Evolutionary conservation across 2,797 vertebrate genomes (phyloP).

Genomic region (Poliocrania exsul): DNA sequence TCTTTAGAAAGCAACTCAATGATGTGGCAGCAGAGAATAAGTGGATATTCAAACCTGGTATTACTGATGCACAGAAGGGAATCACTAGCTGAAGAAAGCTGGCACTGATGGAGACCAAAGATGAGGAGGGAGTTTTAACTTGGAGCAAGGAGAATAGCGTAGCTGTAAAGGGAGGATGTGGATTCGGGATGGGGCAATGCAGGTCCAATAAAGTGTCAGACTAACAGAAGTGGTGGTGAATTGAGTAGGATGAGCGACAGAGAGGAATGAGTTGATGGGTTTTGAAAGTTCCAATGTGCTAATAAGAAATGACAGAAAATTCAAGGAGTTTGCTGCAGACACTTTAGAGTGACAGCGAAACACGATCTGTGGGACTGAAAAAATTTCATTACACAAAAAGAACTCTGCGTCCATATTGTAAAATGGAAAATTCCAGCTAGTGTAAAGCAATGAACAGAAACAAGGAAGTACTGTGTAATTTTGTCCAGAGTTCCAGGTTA

Average conservation of each 20-base stretch:
- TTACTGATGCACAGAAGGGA: neutral
- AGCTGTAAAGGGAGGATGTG: neutral
- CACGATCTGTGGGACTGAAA: rapidly evolving
- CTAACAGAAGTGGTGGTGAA: neutral
- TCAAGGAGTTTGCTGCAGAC: neutral
- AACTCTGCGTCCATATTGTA: neutral
- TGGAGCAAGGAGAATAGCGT: neutral
- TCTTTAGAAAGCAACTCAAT: neutral
- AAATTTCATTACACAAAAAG: neutral
- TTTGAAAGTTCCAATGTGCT: neutral
- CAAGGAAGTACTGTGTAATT: neutral
- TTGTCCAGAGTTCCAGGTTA: neutral
- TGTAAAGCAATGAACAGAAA: neutral
- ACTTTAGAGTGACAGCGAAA: neutral
- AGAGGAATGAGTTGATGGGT: neutral
- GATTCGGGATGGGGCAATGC: neutral
- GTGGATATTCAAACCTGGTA: neutral
- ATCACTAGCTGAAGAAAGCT: neutral
- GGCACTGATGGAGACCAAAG: neutral
- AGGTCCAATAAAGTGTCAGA: neutral
- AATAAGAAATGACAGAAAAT: neutral
- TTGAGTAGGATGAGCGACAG: neutral
- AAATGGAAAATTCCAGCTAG: neutral
- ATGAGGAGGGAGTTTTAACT: neutral
- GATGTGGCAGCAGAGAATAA: neutral